These are phyloP conservation scores for Microcebus griseorufus DNA, from an alignment of 2,113 vertebrate species.

Conservation along the genomic window DNA sequence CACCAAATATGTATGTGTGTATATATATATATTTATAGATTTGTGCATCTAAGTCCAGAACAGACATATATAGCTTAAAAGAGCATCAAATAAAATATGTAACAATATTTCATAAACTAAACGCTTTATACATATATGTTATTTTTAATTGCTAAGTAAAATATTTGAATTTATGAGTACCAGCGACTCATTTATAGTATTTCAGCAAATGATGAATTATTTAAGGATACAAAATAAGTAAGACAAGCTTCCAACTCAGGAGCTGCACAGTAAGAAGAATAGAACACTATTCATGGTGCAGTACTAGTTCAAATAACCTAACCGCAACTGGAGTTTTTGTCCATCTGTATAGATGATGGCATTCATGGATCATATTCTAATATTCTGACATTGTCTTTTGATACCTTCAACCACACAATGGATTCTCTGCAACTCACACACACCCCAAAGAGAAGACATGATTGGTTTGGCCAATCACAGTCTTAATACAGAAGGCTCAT, in stretches of 20 bases:
- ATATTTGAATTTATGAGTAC: neutral
- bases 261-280: neutral
- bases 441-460: neutral
- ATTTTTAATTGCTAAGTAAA: neutral
- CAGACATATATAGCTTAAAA: neutral
- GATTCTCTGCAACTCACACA: neutral
- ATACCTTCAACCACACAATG: neutral
- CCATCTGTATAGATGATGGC: neutral
- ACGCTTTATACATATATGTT: neutral
- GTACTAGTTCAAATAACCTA: neutral
- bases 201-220: neutral
- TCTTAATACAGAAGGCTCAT: neutral
- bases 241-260: neutral
- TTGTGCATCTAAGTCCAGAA: neutral
- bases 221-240: neutral
- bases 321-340: neutral
- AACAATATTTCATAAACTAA: neutral
- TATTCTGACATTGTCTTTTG: neutral
- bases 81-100: neutral
- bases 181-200: neutral
- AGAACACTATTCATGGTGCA: neutral
- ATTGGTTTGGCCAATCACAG: neutral
- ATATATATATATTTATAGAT: neutral
- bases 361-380: neutral
- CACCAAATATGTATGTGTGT: neutral